A percentile compares a stretch with the other conserved stretches of the same genome.
Conservation (phyloP, 1,140 invertebrate genomes). For the Drosophila pruinosa region DNA sequence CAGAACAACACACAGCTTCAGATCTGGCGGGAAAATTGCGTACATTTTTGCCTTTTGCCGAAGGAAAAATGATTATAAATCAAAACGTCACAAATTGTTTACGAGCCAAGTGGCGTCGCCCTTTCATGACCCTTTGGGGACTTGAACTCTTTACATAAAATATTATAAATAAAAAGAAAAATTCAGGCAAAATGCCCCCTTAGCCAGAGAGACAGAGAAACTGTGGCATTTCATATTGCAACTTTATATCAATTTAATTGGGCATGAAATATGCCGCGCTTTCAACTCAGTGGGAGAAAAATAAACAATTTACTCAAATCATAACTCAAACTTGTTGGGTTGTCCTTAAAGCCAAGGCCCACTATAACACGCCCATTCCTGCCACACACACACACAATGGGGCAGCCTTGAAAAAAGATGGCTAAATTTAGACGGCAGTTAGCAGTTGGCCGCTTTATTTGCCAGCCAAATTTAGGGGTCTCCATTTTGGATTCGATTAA, state of each 20-base stretch:
- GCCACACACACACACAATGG: background rate
- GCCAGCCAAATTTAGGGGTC: background rate
- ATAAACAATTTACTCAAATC: slow-evolving; percentile 9
- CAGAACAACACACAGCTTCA: background rate
- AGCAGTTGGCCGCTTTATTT: background rate
- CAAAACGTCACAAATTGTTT: slow-evolving; percentile 66
- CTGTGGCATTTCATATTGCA: background rate
- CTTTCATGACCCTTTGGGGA: slow-evolving; percentile 39
- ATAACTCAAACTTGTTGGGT: background rate
- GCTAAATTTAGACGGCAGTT: slow-evolving; percentile 17
- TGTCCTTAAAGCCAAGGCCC: slow-evolving; percentile 12
- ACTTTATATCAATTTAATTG: slow-evolving; percentile 55
- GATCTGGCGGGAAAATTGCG: background rate
- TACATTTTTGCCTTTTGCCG: slow-evolving; percentile 2
- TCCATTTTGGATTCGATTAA: background rate
- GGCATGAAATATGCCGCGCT: slow-evolving; percentile 36
- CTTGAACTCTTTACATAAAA: slow-evolving; percentile 41
- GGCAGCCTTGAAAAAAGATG: background rate
- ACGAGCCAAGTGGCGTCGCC: slow-evolving; percentile 29
- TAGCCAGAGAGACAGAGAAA: background rate
- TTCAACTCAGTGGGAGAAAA: background rate
- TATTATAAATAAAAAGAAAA: background rate
- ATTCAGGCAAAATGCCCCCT: background rate
- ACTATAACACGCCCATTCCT: background rate
- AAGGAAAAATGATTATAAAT: slow-evolving; percentile 58